Base-by-base conservation (phyloP, 2,888 invertebrate species). In the Aproaerema taeniolella region DNA sequence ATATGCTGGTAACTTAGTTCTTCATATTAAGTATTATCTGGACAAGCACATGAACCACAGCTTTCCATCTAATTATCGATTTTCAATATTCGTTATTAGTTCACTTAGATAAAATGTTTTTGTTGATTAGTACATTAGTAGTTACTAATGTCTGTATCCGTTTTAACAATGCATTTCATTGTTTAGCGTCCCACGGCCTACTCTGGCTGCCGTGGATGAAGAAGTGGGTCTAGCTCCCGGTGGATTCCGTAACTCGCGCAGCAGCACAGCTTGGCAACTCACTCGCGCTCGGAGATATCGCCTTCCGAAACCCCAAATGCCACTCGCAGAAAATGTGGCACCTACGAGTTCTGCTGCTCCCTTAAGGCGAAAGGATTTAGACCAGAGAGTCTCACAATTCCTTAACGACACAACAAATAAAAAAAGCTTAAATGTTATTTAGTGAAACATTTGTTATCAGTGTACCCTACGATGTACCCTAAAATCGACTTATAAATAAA, bases 231-330 rank as follows among this genome's bases (percentile, higher is more conserved):
- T 62, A 10, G 51, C 61, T 2, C 57, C 58, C 41, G 61, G 71
- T 2, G 53, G 67, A 10, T 62, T 78, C 45, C 71, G 75, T 15
- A 78, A 67, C 49, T 20, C 20, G 7, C n/a, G n/a, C n/a, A 64
- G 62, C 1, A 74, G 74, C 43, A 61, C 78, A 4, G 45, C 76
- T 6, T 86, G 85, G 85, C 83, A 81, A 41, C 56, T 85, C 12
- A 81, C 70, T 1, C 63, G 86, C 10, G 86, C 86, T 8, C 72
- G 86, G 5, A 69, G 74, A 6, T 74, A 81, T 44, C 71, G 80
- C 31, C 49, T 56, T 9, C 79, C 81, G 0, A 81, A 76, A 35
- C 70, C 56, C 0, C 64, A 59, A 26, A 42, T 63, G 38, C 75
- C 71, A 0, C 48, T 75, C 0, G 67, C 76, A 2, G 80, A 79